Conservation (phyloP, 2,797 vertebrate genomes). For the Hemitrygon akajei region DNA sequence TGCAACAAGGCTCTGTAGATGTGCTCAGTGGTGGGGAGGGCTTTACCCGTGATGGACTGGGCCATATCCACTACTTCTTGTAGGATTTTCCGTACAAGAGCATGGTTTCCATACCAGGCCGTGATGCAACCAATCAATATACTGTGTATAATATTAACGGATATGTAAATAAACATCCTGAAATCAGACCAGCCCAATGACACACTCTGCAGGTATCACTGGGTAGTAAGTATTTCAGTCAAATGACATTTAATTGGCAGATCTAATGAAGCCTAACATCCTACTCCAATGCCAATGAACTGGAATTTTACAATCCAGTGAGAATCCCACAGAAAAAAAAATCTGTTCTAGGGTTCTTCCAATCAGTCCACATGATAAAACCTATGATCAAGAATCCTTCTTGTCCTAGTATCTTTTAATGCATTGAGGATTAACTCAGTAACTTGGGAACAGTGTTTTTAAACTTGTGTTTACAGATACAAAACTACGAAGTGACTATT, state of each 20-base stretch:
- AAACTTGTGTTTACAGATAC: not conserved
- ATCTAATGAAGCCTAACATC: not conserved
- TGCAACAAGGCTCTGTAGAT: too few species aligned
- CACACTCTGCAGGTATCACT: not conserved
- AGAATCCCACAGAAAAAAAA: not conserved
- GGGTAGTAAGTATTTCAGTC: too few species aligned
- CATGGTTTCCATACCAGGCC: too few species aligned
- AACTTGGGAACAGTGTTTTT: not conserved
- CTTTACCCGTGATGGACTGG: too few species aligned
- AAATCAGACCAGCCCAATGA: not conserved
- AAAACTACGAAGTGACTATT: too few species aligned
- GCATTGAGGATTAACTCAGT: conserved; percentile 4
- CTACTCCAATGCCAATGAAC: not conserved
- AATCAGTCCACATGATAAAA: not conserved
- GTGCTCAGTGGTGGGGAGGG: too few species aligned
- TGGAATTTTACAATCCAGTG: not conserved
- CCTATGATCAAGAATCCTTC: not conserved
- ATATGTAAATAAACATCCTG: not conserved
- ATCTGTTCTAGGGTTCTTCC: not conserved
- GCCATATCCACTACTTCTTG: too few species aligned
- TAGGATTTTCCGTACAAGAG: too few species aligned
- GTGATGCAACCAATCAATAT: too few species aligned
- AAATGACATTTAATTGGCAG: not conserved
- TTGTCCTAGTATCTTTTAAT: not conserved
- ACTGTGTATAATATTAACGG: too few species aligned